Base-by-base conservation (phyloP, 2,888 invertebrate genomes). In the Pelosia muscerda region DNA sequence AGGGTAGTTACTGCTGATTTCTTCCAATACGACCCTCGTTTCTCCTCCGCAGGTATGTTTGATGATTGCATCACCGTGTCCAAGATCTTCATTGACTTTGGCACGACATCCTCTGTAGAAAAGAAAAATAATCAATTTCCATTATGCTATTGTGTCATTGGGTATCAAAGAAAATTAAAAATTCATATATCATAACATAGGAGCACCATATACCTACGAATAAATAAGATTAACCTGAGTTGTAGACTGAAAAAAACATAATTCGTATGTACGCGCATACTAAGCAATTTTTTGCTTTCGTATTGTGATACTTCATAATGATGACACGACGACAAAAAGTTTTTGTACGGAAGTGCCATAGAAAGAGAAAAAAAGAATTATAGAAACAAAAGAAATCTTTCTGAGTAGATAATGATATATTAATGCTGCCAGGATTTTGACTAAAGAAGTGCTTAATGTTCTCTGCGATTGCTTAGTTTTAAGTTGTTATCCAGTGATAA, bases 1-100 rank as follows among this genome's bases (percentile, higher is more conserved):
- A 94, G 63, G 8, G 90, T 92, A 2, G 84, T 76, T 0, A 82
- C 82, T 0, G 94, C 94, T 0, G 87, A 77, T 31, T 90, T 90
- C 74, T 79, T 89, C 94, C 94, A 95, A 65, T 84, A 93, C 0
- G 90, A 89, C 0, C 91, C 92, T n/a, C 87, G 91, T 54, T 90
- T 93, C 64, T 95, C 95, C 71, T 92, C 91, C 0, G 84, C 84
- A 0, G 94, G 93, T 19, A 94, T 89, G 78, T 87, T 91, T 0
- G 83, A 77, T 2, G 94, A 92, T 2, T 81, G 84, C 94, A 95
- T 94, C 1, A 85, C 59, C 0, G 93, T 89, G 60, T 95, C 94
- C 58, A 95, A 78, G 0, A 93, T 84, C 69, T 94, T 93, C 34
- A 84, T 87, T 0, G 91, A 84, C 68, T 92, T 93, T 26, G 90